These are phyloP conservation scores for Schizopygopsis pylzovi DNA, from an alignment of 2,797 vertebrate species.

Conservation along the genomic window DNA sequence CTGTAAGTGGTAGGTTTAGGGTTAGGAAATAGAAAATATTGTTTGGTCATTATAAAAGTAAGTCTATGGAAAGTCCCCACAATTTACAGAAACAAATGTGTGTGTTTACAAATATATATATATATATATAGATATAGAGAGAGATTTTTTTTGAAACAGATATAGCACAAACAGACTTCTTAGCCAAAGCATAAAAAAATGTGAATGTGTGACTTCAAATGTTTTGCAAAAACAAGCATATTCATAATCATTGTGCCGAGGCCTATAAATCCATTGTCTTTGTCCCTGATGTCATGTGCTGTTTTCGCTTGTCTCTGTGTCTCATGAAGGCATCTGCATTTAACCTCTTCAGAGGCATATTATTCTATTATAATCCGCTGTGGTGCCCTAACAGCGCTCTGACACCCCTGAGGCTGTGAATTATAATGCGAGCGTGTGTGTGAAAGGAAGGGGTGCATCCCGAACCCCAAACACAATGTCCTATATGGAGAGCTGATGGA, in stretches of 20 bases:
- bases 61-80: too few species aligned
- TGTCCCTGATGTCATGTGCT: neutral
- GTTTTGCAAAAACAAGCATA: neutral
- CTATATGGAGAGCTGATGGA: conserved; percentile 24
- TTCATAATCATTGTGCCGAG: neutral
- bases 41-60: too few species aligned
- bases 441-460: neutral
- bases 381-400: conserved; percentile 19
- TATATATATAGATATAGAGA: too few species aligned
- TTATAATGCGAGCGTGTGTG: neutral
- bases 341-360: conserved; percentile 33
- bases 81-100: too few species aligned
- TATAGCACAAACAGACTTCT: too few species aligned
- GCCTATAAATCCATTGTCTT: neutral
- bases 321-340: conserved; percentile 7
- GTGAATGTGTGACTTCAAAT: neutral
- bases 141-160: too few species aligned
- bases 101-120: too few species aligned
- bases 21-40: too few species aligned
- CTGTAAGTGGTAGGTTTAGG: too few species aligned
- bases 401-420: neutral
- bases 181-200: neutral
- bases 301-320: neutral
- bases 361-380: conserved; percentile 28
- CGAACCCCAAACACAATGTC: conserved; percentile 17